Percentiles rank a stretch among this genome's conserved stretches.
Evolutionary conservation across 2,113 vertebrate species (phyloP).

Genomic region (Formicarius rufipectus): DNA sequence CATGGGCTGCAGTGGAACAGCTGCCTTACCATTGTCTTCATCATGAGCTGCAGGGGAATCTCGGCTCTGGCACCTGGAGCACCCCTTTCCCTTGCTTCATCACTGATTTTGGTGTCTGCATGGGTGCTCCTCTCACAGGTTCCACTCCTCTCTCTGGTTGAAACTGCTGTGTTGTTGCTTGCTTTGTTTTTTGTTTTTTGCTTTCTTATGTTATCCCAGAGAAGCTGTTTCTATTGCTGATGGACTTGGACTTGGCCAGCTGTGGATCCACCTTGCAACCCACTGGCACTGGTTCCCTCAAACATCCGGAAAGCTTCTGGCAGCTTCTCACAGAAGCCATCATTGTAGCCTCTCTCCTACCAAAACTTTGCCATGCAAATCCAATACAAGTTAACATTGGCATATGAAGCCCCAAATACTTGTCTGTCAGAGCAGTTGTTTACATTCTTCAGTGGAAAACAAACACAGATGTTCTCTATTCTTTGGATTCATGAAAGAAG

Average conservation of each 20-base stretch:
- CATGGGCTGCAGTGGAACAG: background rate
- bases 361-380: background rate
- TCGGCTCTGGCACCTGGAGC: background rate
- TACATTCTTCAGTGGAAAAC: background rate
- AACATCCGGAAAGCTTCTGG: background rate
- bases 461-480: background rate
- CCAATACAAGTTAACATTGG: background rate
- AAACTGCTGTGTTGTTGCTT: background rate
- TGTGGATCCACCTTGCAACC: rapidly evolving
- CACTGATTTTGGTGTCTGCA: background rate
- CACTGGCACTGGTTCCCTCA: too few relatives aligned
- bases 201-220: background rate
- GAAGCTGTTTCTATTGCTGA: rapidly evolving
- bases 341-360: rapidly evolving
- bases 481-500: background rate
- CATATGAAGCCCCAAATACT: background rate
- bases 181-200: rapidly evolving
- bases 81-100: background rate
- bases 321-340: background rate
- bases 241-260: background rate
- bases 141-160: background rate
- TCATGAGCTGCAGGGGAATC: too few relatives aligned
- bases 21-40: background rate
- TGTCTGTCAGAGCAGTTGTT: background rate
- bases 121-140: background rate